These are phyloP conservation scores for Lepidostoma basale DNA, from an alignment of 1,140 invertebrate genomes.

Conservation along the genomic window DNA sequence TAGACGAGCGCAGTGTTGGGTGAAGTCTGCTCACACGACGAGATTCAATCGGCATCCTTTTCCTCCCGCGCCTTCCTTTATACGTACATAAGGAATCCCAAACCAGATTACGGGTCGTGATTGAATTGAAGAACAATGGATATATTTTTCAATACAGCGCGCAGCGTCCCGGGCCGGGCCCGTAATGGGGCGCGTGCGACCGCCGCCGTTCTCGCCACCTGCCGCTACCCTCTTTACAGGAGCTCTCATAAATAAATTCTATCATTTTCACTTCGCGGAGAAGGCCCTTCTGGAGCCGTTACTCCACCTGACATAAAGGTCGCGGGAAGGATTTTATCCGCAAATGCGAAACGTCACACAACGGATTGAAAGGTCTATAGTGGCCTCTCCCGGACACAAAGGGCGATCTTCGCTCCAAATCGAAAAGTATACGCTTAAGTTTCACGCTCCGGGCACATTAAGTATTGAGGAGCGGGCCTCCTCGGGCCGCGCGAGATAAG, in stretches of 20 bases:
- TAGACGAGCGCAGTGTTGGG: no score
- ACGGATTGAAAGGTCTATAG: neutral
- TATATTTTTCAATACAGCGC: slow-evolving; percentile 18
- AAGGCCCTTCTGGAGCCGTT: neutral
- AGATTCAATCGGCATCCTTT: no score
- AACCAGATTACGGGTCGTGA: slow-evolving; percentile 13
- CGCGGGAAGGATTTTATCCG: slow-evolving; percentile 9
- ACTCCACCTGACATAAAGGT: slow-evolving; percentile 2
- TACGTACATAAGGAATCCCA: neutral
- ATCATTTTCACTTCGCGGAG: slow-evolving; percentile 26
- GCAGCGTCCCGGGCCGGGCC: neutral
- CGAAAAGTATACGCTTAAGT: neutral
- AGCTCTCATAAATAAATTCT: slow-evolving; percentile 37
- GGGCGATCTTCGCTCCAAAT: neutral
- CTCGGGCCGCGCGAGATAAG: no score
- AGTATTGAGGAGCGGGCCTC: no score
- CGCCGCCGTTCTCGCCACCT: slow-evolving; percentile 32
- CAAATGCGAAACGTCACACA: slow-evolving; percentile 20
- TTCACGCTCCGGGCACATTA: neutral
- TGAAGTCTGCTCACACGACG: no score
- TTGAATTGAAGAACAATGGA: slow-evolving; percentile 18
- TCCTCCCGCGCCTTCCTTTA: neutral
- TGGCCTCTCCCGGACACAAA: neutral
- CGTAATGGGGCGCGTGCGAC: slow-evolving; percentile 40
- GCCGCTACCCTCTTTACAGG: slow-evolving; percentile 19